phyloP scores from a whole-genome alignment of 2,113 vertebrate genomes.

The Electrona antarctica region DNA sequence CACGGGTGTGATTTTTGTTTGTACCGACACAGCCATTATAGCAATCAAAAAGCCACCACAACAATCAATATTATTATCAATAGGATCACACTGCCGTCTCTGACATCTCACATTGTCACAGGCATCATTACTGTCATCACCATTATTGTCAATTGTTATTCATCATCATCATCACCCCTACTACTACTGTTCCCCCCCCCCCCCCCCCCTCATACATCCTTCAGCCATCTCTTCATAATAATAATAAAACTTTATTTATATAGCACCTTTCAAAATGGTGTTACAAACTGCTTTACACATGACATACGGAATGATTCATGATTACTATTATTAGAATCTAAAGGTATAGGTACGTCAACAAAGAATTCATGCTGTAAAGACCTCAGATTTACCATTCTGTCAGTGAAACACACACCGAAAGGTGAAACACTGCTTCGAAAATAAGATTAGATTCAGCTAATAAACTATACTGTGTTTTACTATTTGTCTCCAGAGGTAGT shows the following conservation, averaged over 20 bases:
- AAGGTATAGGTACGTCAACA: background rate
- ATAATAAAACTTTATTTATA: too few species aligned
- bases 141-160: background rate
- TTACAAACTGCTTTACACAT: too few species aligned
- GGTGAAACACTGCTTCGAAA: slow-evolving; percentile 29
- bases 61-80: slow-evolving; percentile 9
- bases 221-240: too few species aligned
- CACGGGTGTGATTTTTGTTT: slow-evolving; percentile 3
- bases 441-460: slow-evolving; percentile 51
- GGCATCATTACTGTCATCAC: background rate
- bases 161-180: background rate
- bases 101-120: background rate
- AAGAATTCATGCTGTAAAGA: slow-evolving; percentile 17
- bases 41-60: background rate
- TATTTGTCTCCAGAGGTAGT: slow-evolving; percentile 45
- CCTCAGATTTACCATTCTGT: slow-evolving; percentile 9
- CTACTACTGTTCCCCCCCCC: too few species aligned
- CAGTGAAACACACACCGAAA: slow-evolving; percentile 29
- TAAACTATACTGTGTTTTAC: slow-evolving; percentile 42
- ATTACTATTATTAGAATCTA: background rate
- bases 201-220: too few species aligned
- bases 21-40: slow-evolving; percentile 31
- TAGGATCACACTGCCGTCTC: background rate
- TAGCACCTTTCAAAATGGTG: too few species aligned
- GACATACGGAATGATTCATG: too few species aligned